Evolutionary conservation across 2,888 invertebrate genomes (phyloP), one percentile per base, ranked within the genome.

Genomic region (Hecatera dysodea): DNA sequence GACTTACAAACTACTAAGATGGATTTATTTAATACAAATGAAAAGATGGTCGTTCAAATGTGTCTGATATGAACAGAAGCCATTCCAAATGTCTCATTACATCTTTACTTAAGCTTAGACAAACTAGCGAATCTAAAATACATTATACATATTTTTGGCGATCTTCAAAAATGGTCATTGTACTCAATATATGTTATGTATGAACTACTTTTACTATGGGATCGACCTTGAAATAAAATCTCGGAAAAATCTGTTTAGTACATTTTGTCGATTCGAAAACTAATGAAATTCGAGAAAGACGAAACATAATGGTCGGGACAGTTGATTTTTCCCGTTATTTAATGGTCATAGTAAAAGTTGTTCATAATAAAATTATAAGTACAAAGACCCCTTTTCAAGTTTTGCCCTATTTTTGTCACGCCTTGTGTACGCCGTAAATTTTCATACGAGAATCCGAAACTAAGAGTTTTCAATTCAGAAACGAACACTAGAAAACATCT

Each of bases 61-160:
- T 19, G 12, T 33, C 19, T 22, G 22, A 48, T 60, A 60, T 53
- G 19, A 12, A 67, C 9, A 48, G 33, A 67, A 57, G 50, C 17
- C 44, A 27, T 36, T 44, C 44, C 2, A 33, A 36, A 55, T 60
- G 53, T 68, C 46, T 60, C 19, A 0, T 55, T 42, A 55, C 46
- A 42, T 46, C n/a, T 48, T 15, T 33, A 53, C 22, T n/a, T 46
- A 39, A 44, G 17, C 39, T 7, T 46, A 74, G 48, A 42, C 33
- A 44, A 67, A 15, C 46, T 48, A 69, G 70, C 48, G 33, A 29
- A 17, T 55, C 27, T 48, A 59, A 69, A 60, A 55, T 48, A 60
- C n/a, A n/a, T n/a, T 59, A 76, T 42, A 8, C 24, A 22, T 22
- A 3, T 7, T 15, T 8, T 27, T 12, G 0, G 44, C 53, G 15